phyloP scores from a whole-genome alignment of 2,797 vertebrate genomes.

The Pampus argenteus region DNA sequence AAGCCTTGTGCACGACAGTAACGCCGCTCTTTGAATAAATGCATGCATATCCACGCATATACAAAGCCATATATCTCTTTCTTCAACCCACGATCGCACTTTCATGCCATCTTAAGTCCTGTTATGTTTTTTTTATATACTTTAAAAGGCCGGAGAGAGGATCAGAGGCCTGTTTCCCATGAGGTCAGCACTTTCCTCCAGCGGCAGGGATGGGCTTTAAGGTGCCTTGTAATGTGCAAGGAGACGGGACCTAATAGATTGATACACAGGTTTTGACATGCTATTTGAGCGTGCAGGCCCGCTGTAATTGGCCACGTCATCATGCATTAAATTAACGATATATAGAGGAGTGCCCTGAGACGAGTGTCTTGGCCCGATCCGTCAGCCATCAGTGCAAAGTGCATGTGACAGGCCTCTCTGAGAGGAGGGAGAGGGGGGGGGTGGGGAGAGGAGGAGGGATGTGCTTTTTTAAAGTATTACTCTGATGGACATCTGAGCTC shows the following conservation, averaged over 20 bases:
- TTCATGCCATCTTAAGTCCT: constrained; percentile 49
- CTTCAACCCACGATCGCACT: constrained; percentile 27
- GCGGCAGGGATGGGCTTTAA: constrained; percentile 79
- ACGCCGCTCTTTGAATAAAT: constrained; percentile 52
- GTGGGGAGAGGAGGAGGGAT: constrained; percentile 38
- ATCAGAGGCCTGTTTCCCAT: constrained; percentile 84
- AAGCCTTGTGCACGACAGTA: constrained; percentile 53
- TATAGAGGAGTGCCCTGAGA: constrained; percentile 92
- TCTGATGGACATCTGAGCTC: constrained; percentile 73
- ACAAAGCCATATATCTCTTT: constrained; percentile 47
- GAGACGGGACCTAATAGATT: constrained; percentile 90
- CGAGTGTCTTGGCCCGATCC: constrained; percentile 90
- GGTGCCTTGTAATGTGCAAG: constrained; percentile 89
- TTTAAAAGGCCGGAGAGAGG: constrained; percentile 76
- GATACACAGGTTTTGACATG: constrained; percentile 97
- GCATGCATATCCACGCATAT: constrained; percentile 53
- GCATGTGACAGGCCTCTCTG: constrained; percentile 78
- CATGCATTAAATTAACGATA: constrained; percentile 94
- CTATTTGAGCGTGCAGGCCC: constrained; percentile 91
- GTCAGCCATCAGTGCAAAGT: constrained; percentile 89
- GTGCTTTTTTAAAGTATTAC: constrained; percentile 74
- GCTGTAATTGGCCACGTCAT: constrained; percentile 94
- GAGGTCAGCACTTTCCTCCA: constrained; percentile 85
- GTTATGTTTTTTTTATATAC: constrained; percentile 72
- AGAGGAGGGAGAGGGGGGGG: constrained; percentile 69